Percentiles rank a stretch among this genome's conserved stretches.
phyloP scores from a whole-genome alignment of 2,797 vertebrate species.

The Vireo griseus region DNA sequence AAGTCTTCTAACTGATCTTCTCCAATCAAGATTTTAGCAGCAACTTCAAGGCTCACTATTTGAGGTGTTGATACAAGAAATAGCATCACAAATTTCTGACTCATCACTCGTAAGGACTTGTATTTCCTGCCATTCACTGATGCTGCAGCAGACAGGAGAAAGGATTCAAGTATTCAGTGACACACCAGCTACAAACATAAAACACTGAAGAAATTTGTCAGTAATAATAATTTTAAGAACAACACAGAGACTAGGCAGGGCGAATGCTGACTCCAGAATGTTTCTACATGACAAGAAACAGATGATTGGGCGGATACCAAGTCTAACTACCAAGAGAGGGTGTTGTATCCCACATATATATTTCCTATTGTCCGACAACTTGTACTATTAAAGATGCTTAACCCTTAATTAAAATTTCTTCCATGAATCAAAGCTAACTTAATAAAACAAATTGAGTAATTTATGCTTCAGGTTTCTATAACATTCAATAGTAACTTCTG shows the following conservation, averaged over 20 bases:
- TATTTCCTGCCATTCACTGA: constrained; percentile 94
- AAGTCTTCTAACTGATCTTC: constrained; percentile 88
- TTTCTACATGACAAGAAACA: not conserved
- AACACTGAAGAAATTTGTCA: not conserved
- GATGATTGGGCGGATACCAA: not conserved
- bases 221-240: not conserved
- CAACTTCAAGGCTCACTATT: constrained; percentile 92
- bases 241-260: not conserved
- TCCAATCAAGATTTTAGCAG: constrained; percentile 94
- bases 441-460: not conserved
- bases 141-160: constrained; percentile 68
- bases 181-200: not conserved
- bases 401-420: not conserved
- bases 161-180: constrained; percentile 20
- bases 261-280: not conserved
- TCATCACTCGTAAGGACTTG: constrained; percentile 96
- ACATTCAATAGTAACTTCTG: not conserved
- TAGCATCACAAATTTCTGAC: constrained; percentile 98
- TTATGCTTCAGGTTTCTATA: not conserved
- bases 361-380: not conserved
- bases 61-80: constrained; percentile 90
- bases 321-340: not conserved
- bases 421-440: not conserved
- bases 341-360: not conserved
- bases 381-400: not conserved